These are phyloP conservation scores for Tuta absoluta DNA, from an alignment of 2,888 invertebrate species.

Conservation along the genomic window DNA sequence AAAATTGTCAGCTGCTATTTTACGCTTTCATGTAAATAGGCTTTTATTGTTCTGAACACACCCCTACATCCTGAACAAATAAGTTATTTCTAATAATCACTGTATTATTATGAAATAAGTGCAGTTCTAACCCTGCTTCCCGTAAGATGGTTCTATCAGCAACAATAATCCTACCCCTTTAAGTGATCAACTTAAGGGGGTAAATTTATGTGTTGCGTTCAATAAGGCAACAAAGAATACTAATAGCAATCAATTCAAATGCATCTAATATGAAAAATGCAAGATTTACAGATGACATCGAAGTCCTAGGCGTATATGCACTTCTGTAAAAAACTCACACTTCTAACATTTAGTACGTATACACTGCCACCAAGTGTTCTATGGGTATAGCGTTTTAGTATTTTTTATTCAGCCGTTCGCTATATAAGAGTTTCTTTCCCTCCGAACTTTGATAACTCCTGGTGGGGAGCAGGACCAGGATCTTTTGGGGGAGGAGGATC, in stretches of 20 bases:
- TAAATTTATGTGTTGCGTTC: too few species aligned
- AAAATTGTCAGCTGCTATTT: neutral
- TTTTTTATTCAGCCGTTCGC: slow-evolving; percentile 34
- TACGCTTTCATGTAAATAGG: neutral
- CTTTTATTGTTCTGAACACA: neutral
- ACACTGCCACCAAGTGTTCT: slow-evolving; percentile 62
- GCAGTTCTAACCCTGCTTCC: slow-evolving; percentile 30
- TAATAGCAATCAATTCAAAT: neutral
- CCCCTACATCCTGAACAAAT: neutral
- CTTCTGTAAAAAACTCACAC: slow-evolving; percentile 24
- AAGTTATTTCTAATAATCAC: neutral
- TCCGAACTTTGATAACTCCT: slow-evolving; percentile 60
- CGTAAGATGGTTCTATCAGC: slow-evolving; percentile 27
- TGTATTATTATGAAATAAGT: slow-evolving; percentile 6
- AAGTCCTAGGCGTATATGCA: slow-evolving; percentile 9
- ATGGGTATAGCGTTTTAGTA: slow-evolving; percentile 47
- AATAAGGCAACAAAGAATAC: neutral
- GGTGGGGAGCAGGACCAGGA: slow-evolving; percentile 31
- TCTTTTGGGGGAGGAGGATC: slow-evolving; percentile 32
- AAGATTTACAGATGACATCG: slow-evolving; percentile 13
- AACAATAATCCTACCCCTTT: too few species aligned
- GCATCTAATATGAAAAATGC: slow-evolving; percentile 5
- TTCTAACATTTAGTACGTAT: slow-evolving; percentile 49
- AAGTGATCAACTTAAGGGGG: too few species aligned
- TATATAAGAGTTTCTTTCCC: slow-evolving; percentile 78